Base-by-base conservation (phyloP, 1,140 invertebrate species). In the Carposina sasakii region DNA sequence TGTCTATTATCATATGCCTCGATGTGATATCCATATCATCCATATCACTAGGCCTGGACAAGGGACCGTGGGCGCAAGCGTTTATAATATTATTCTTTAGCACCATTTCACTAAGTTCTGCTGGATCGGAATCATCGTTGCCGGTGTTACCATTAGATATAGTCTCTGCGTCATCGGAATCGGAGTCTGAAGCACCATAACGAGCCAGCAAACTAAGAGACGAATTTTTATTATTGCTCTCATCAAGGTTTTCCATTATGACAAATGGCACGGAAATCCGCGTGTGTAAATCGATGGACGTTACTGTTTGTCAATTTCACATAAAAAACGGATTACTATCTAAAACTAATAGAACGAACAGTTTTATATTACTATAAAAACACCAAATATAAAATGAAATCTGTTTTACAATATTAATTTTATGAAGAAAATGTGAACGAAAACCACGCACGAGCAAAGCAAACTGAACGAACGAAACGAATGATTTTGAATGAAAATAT, bases 81-180 rank as follows among this genome's bases (percentile, higher is more conserved):
- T 85, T 85, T 46, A 85, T 85, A 36, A 85, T 83, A 46, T 85
- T 85, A 67, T 85, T 83, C 47, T 84, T 83, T 36, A 82, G 64
- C 20, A 85, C 82, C 78, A 85, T 83, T 53, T 82, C 78, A 64
- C 73, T 82, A 8, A 81, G 60, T 52, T 85, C 75, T 40, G 71
- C 63, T 2, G 71, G 54, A 44, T 81, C 79, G 1, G 76, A 81
- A 53, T 81, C 79, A 20, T 76, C 73, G 37, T 76, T 71, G 13
- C 57, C 67, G n/a, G 67, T 67, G 50, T 73, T 67, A 19, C 64
- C 62, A 37, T 73, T 74, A 1, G 73, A 74, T 42, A 51, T 57
- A 3, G 63, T 73, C 21, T 78, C 73, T 24, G 66, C 70, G 40
- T 77, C 70, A 20, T 79, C 77, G 4, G 77, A 78, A 48, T 85